Evolutionary conservation across 2,888 invertebrate species (phyloP).

Genomic region (Sinhomidia bicolor): DNA sequence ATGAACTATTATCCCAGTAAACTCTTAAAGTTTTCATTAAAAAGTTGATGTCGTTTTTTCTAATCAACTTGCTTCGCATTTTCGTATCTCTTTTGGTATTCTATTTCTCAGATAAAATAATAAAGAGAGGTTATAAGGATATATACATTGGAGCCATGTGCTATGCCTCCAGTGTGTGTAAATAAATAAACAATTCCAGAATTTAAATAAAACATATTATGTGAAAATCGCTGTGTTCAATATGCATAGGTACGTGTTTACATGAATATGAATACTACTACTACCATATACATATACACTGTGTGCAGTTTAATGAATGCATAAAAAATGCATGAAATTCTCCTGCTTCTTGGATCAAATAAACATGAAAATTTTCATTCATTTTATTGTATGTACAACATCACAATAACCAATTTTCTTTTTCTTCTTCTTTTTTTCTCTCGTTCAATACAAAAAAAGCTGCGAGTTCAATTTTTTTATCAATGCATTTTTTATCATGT

Average conservation of each 20-base stretch:
- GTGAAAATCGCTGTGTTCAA: slow-evolving; percentile 7
- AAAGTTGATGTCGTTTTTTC: slow-evolving; percentile 17
- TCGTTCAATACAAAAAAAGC: slow-evolving; percentile 9
- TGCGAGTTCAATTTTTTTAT: slow-evolving; percentile 40
- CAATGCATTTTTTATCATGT: slow-evolving; percentile 60
- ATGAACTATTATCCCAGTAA: no score
- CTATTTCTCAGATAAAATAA: no score
- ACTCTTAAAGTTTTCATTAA: no score
- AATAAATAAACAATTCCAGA: slow-evolving; percentile 49
- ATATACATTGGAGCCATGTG: neutral
- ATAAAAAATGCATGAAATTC: slow-evolving; percentile 60
- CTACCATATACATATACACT: no score
- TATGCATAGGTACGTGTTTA: neutral
- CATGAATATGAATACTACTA: no score
- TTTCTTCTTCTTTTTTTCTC: neutral
- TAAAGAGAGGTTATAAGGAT: no score
- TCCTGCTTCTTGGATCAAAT: slow-evolving; percentile 52
- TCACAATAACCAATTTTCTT: slow-evolving; percentile 34
- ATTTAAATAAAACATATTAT: slow-evolving; percentile 42
- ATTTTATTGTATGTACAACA: slow-evolving; percentile 5
- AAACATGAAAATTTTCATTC: slow-evolving; percentile 38
- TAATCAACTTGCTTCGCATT: no score
- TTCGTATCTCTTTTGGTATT: no score
- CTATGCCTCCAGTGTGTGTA: neutral
- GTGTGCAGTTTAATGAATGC: slow-evolving; percentile 42